phyloP scores from a whole-genome alignment of 53 echinoderm and acorn worm species.

The Stichopus horrens region DNA sequence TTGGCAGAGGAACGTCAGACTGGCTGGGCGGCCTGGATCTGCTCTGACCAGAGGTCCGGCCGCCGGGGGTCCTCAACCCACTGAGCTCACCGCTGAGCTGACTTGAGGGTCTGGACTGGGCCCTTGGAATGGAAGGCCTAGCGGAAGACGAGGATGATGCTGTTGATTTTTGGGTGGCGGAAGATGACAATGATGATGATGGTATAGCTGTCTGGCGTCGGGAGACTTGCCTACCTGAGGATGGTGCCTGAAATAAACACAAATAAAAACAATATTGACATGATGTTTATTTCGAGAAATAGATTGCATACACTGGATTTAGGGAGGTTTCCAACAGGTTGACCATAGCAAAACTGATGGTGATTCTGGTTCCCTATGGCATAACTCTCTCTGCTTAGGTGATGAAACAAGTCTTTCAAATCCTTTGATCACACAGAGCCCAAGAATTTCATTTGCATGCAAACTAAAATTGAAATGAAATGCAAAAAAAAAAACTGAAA shows the following conservation, averaged over 20 bases:
- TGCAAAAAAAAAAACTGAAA: too few relatives aligned
- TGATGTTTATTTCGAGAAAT: not conserved
- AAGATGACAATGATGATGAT: constrained; percentile 5
- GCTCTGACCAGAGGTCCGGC: constrained; percentile 1
- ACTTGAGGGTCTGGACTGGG: constrained; percentile 33
- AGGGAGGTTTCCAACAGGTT: too few relatives aligned
- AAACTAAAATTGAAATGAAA: too few relatives aligned
- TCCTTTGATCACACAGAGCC: too few relatives aligned
- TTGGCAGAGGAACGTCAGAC: not conserved
- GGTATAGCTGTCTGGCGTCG: constrained; percentile 22
- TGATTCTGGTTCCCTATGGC: too few relatives aligned
- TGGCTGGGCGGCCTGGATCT: constrained; percentile 30
- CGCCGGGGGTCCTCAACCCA: constrained; percentile 6
- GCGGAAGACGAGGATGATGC: constrained; percentile 18
- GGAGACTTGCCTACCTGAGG: constrained; percentile 37
- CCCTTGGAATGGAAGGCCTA: constrained; percentile 37
- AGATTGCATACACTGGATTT: not conserved
- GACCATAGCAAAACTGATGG: too few relatives aligned
- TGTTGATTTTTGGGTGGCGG: constrained; percentile 14
- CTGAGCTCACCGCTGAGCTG: constrained; percentile 23
- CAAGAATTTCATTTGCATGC: too few relatives aligned
- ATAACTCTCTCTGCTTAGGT: too few relatives aligned
- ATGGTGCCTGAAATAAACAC: not conserved
- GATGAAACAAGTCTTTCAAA: too few relatives aligned
- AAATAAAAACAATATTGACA: not conserved